A percentile compares a stretch with the other conserved stretches of the same genome.
These are phyloP conservation scores for Mylabris phalerata DNA, from an alignment of 1,140 invertebrate genomes.

Conservation along the genomic window DNA sequence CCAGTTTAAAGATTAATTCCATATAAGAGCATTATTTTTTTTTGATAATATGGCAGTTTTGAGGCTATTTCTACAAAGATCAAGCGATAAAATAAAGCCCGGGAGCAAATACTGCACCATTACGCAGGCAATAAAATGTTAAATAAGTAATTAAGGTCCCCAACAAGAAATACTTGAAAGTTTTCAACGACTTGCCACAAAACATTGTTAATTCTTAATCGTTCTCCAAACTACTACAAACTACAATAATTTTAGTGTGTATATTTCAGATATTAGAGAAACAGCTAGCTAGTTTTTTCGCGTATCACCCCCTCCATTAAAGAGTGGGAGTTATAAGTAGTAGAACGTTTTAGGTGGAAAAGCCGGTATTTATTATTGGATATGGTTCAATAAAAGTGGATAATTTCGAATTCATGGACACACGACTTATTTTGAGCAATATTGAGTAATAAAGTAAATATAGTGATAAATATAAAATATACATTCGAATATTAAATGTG, in stretches of 20 bases:
- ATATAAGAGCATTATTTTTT: conserved; percentile 22
- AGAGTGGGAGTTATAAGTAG: too few species aligned
- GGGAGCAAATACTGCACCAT: conserved; percentile 27
- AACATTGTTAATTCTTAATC: conserved; percentile 13
- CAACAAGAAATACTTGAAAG: conserved; percentile 28
- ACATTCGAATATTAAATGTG: conserved; percentile 1
- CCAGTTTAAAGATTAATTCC: conserved; percentile 20
- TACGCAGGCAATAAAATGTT: conserved; percentile 33
- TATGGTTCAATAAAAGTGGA: too few species aligned
- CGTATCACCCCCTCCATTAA: too few species aligned
- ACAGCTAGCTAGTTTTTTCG: too few species aligned
- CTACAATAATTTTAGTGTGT: neutral
- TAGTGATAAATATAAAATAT: conserved; percentile 1
- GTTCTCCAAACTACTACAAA: neutral
- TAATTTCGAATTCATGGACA: too few species aligned
- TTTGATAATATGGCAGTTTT: conserved; percentile 22
- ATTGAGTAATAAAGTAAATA: neutral
- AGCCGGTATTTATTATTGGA: too few species aligned
- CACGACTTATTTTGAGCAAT: too few species aligned
- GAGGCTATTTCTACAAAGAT: conserved; percentile 20
- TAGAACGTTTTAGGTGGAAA: too few species aligned
- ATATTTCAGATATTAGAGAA: too few species aligned
- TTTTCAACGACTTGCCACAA: conserved; percentile 19
- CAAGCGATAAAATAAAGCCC: conserved; percentile 20
- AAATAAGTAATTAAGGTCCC: conserved; percentile 31